Evolutionary conservation across 2,113 vertebrate species (phyloP), one percentile per base, ranked within the genome.

Genomic region (Atractosteus spatula): DNA sequence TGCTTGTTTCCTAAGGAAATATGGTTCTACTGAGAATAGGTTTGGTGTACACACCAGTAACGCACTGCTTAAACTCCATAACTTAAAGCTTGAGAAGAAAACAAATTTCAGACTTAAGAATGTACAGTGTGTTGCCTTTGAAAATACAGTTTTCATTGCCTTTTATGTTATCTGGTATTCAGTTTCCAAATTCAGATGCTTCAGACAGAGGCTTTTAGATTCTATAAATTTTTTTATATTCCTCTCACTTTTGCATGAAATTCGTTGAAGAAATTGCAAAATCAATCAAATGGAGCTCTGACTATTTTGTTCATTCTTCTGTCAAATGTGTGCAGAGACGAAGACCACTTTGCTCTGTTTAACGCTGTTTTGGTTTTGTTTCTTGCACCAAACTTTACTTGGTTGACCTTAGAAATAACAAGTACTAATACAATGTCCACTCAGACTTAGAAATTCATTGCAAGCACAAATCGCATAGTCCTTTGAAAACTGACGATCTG

Each of bases 1-100:
- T 88, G 85, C 88, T 89, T 84, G 88, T 85, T 93, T 91, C 90
- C 90, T 91, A 91, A 79, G 90, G 90, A 92, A 91, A 91, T 89
- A 83, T 87, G 84, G 86, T 89, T 87, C 89, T 78, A 84, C 82
- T 71, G 13, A 62, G 78, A 84, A 82, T 71, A 83, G 77, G 71
- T 78, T 74, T 87, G 77, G 10, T 59, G 5, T 56, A 8, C 63
- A 57, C 80, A 74, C 71, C 69, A 75, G 79, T 69, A 44, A 51
- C 71, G 66, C 64, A 77, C 66, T 67, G 79, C 84, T 82, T 80
- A 69, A 70, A 0, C 70, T 77, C 74, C 72, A 5, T 59, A 70
- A 77, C 75, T 73, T 56, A 57, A 71, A 79, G 61, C 79, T 74
- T 78, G 69, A 71, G 17, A 44, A 54, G 54, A 56, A 54, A 59